phyloP scores from a whole-genome alignment of 1,140 invertebrate species.

The Dendrolimus punctatus region DNA sequence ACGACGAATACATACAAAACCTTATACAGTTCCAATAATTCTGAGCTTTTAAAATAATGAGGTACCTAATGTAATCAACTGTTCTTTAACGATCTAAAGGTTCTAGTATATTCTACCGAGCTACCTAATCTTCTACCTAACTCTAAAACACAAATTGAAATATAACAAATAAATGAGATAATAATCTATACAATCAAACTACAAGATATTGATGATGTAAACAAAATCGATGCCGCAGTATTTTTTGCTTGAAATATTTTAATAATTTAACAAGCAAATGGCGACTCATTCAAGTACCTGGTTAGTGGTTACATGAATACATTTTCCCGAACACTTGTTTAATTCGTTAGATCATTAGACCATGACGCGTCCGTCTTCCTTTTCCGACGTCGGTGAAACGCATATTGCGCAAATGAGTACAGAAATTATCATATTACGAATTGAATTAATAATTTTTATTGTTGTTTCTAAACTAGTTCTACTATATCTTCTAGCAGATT shows the following conservation, averaged over 20 bases:
- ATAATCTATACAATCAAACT: no score
- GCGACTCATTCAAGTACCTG: slow-evolving; percentile 15
- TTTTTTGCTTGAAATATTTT: background rate
- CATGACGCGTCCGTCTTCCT: slow-evolving; percentile 41
- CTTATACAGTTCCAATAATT: no score
- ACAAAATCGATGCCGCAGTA: background rate
- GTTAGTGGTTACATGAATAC: slow-evolving; percentile 17
- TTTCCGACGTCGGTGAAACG: slow-evolving; percentile 54
- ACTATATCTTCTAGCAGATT: no score
- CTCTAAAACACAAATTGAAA: no score
- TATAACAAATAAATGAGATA: no score
- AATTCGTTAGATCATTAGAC: slow-evolving; percentile 26
- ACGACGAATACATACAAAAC: no score
- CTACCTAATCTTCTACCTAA: no score
- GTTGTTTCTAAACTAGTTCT: background rate
- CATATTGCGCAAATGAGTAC: slow-evolving; percentile 32
- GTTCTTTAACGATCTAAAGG: no score
- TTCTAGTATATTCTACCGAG: no score
- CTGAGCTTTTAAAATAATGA: no score
- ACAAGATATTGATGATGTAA: background rate
- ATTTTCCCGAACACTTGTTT: slow-evolving; percentile 31
- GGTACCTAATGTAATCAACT: no score
- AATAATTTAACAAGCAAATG: slow-evolving; percentile 2
- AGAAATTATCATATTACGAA: slow-evolving; percentile 19
- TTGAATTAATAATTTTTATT: slow-evolving; percentile 2